phyloP scores from a whole-genome alignment of 2,113 vertebrate genomes.

The Thalassarche chlororhynchos region DNA sequence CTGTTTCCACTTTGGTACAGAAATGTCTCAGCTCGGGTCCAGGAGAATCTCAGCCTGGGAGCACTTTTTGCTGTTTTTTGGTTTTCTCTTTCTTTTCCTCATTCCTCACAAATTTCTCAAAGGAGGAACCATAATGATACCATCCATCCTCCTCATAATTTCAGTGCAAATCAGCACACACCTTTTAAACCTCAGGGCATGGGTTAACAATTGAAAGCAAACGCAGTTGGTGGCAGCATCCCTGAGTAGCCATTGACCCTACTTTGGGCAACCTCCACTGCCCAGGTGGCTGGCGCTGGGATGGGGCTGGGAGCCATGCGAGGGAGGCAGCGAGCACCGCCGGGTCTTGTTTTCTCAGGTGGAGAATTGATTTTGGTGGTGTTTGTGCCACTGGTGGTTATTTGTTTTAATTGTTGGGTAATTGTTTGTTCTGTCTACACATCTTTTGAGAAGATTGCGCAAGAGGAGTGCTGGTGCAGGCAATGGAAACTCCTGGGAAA shows the following conservation, averaged over 20 bases:
- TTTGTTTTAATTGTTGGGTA: neutral
- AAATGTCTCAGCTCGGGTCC: neutral
- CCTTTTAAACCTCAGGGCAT: neutral
- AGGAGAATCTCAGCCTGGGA: neutral
- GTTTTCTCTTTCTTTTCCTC: neutral
- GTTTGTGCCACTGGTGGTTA: neutral
- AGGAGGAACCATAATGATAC: neutral
- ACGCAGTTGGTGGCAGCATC: rapidly evolving
- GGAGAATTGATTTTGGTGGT: neutral
- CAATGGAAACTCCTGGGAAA: neutral
- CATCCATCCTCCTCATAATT: neutral
- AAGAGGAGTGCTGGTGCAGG: neutral
- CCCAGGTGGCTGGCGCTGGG: neutral
- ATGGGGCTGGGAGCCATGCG: neutral
- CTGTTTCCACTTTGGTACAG: neutral
- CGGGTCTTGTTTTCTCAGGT: neutral
- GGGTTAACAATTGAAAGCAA: neutral
- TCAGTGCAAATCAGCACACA: neutral
- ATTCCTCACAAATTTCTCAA: neutral
- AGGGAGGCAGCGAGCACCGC: rapidly evolving
- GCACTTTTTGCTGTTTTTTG: neutral
- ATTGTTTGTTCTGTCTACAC: neutral
- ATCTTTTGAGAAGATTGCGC: neutral
- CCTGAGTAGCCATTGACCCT: neutral
- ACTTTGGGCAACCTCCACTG: neutral